phyloP scores from a whole-genome alignment of 2,113 vertebrate species.

The Athene noctua region DNA sequence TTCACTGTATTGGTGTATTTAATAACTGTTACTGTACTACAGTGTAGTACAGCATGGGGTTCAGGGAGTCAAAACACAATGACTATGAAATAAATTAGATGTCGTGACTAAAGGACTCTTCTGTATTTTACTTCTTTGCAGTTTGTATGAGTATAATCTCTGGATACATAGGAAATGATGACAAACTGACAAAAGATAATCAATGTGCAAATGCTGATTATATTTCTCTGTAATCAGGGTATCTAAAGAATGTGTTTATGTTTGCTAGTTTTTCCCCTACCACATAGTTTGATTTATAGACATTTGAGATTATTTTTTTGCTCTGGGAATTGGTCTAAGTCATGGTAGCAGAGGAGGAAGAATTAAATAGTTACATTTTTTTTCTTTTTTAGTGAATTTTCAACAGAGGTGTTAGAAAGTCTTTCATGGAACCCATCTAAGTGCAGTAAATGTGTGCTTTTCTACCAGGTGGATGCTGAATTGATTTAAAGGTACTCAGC shows the following conservation, averaged over 20 bases:
- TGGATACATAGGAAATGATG: not conserved
- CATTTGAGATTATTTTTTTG: not conserved
- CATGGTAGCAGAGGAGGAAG: not conserved
- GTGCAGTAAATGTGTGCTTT: not conserved
- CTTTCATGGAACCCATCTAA: not conserved
- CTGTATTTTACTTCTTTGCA: not conserved
- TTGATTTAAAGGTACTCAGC: conserved; percentile 47
- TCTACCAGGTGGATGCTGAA: conserved; percentile 17
- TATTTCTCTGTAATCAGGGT: not conserved
- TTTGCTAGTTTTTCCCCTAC: not conserved
- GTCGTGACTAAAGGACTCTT: not conserved
- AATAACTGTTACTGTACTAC: not conserved
- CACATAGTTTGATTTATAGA: not conserved
- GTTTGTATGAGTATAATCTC: not conserved
- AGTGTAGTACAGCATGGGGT: not conserved
- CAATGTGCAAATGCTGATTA: not conserved
- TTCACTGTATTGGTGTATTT: not conserved
- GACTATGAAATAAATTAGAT: not conserved
- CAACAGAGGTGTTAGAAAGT: not conserved
- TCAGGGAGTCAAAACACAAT: not conserved
- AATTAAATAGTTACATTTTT: not conserved
- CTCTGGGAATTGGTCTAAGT: not conserved
- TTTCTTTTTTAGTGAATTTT: not conserved
- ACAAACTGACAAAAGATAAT: not conserved
- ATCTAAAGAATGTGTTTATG: not conserved